phyloP scores from a whole-genome alignment of 1,140 invertebrate species.

The Eueides isabella region DNA sequence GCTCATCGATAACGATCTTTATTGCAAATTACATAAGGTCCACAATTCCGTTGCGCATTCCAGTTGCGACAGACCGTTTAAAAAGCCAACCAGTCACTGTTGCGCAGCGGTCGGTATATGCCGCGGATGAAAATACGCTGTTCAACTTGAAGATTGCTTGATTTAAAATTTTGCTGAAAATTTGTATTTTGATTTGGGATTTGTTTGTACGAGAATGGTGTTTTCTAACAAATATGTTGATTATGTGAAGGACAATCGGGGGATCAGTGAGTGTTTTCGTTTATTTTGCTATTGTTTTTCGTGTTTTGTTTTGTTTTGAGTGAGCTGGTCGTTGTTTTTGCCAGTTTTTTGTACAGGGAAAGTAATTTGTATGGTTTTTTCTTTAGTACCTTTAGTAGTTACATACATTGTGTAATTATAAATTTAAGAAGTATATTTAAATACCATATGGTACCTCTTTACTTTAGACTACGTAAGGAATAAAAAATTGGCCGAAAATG shows the following conservation, averaged over 20 bases:
- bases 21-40: slow-evolving; percentile 25
- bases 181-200: not conserved
- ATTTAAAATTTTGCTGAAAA: too few relatives aligned
- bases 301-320: not conserved
- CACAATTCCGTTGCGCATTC: not conserved
- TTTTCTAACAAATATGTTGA: slow-evolving; percentile 44
- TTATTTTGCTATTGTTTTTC: slow-evolving; percentile 22
- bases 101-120: slow-evolving; percentile 50
- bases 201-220: slow-evolving; percentile 44
- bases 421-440: not conserved
- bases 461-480: not conserved
- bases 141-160: too few relatives aligned
- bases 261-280: slow-evolving; percentile 57
- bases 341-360: not conserved
- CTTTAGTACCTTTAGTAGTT: too few relatives aligned
- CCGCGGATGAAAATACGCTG: slow-evolving; percentile 28
- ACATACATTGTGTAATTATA: not conserved
- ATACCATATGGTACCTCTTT: not conserved
- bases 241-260: slow-evolving; percentile 51
- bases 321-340: not conserved
- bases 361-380: too few relatives aligned
- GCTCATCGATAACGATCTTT: slow-evolving; percentile 5
- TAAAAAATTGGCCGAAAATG: not conserved
- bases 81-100: slow-evolving; percentile 57
- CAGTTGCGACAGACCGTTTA: slow-evolving; percentile 1